Conservation (phyloP, 2,888 invertebrate species). For the Galerucella pusilla region DNA sequence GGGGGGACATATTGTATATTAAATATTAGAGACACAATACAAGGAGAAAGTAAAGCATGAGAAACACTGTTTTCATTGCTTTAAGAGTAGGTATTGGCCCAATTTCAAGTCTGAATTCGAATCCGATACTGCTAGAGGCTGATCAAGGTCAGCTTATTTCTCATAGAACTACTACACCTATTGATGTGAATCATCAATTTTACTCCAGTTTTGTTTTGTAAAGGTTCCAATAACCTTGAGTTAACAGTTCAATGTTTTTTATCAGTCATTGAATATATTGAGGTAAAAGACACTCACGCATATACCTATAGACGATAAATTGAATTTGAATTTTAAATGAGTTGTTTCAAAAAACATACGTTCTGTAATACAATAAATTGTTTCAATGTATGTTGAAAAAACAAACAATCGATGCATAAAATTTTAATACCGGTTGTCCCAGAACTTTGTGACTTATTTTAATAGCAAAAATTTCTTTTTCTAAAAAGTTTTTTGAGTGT, state of each 20-base stretch:
- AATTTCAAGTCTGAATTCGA: neutral
- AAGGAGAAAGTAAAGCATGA: no score
- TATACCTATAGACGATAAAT: neutral
- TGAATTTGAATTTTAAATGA: neutral
- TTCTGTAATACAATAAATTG: neutral
- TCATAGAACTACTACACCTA: neutral
- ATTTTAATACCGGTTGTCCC: neutral
- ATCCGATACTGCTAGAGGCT: neutral
- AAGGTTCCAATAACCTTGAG: conserved; percentile 26
- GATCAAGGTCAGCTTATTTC: conserved; percentile 19
- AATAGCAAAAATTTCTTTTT: no score
- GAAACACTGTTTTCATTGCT: no score
- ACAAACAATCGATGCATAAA: neutral
- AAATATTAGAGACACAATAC: no score
- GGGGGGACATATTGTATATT: no score
- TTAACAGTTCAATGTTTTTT: conserved; percentile 36
- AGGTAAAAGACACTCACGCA: conserved; percentile 2
- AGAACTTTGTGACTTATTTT: no score
- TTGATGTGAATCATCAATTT: conserved; percentile 23
- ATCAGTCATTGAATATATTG: neutral
- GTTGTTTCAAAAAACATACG: neutral
- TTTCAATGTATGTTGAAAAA: neutral
- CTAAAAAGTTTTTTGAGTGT: no score
- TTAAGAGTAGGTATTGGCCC: no score
- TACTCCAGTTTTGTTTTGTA: conserved; percentile 21